Evolutionary conservation across 2,797 vertebrate genomes (phyloP).

Genomic region (Diceros bicornis): DNA sequence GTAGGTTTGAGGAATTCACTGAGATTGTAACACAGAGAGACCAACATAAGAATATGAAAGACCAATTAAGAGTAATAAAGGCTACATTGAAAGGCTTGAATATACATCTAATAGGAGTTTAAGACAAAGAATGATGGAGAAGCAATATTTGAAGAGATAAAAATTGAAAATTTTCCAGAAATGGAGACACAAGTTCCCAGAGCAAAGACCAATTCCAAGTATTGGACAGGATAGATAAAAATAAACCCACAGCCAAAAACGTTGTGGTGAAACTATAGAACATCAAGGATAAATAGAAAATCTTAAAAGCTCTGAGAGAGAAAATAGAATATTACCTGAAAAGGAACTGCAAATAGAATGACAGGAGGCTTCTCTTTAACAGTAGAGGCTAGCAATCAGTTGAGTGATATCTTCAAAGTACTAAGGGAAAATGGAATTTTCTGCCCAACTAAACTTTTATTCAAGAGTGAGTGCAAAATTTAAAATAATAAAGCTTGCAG

Average conservation of each 20-base stretch:
- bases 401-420: neutral
- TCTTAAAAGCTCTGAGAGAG: neutral
- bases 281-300: neutral
- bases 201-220: conserved; percentile 7
- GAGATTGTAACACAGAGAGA: neutral
- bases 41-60: neutral
- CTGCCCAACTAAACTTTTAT: too few relatives aligned
- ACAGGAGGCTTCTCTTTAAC: neutral
- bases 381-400: neutral
- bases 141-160: neutral
- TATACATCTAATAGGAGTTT: neutral
- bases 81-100: neutral
- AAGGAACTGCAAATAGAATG: neutral
- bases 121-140: neutral
- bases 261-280: neutral
- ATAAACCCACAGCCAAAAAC: neutral
- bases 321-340: neutral
- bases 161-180: neutral
- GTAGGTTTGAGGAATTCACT: neutral
- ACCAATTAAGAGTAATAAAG: neutral
- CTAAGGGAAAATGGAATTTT: too few relatives aligned
- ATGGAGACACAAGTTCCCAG: neutral
- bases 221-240: neutral
- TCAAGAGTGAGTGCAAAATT: too few relatives aligned
- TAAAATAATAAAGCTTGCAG: too few relatives aligned